phyloP scores from a whole-genome alignment of 2,113 vertebrate genomes.

The Siphamia tubifer region DNA sequence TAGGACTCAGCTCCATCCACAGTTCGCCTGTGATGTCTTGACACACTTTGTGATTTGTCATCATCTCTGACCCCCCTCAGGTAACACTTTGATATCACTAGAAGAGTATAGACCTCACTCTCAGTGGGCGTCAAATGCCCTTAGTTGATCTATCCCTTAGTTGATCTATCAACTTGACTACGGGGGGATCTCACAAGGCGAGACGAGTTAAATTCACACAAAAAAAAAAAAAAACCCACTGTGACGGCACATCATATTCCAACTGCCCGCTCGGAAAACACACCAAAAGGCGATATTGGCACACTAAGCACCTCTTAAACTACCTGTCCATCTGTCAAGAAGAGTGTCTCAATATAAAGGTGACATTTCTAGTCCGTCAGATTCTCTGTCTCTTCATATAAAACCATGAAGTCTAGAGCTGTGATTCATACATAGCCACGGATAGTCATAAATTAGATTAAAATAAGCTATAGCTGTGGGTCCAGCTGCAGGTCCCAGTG shows the following conservation, averaged over 20 bases:
- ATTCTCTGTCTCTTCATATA: neutral
- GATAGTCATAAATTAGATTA: conserved; percentile 17
- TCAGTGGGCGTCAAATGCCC: conserved; percentile 52
- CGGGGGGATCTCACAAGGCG: conserved; percentile 21
- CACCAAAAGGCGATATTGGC: neutral
- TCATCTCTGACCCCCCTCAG: conserved; percentile 70
- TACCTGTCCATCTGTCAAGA: neutral
- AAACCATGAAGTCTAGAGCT: no score
- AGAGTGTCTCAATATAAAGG: neutral
- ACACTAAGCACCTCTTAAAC: neutral
- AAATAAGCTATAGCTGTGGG: conserved; percentile 3
- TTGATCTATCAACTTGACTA: conserved; percentile 43
- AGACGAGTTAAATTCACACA: conserved; percentile 31
- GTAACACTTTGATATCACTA: conserved; percentile 72
- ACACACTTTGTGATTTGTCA: conserved; percentile 73
- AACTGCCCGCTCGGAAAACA: neutral
- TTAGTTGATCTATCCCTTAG: conserved; percentile 52
- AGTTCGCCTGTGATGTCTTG: conserved; percentile 72
- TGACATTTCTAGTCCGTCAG: neutral
- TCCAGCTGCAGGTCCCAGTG: neutral
- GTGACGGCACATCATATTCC: conserved; percentile 26
- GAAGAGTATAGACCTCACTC: conserved; percentile 46
- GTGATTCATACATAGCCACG: neutral
- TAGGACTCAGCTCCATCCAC: conserved; percentile 44
- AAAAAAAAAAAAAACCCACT: no score